phyloP scores from a whole-genome alignment of 2,113 vertebrate species.

The Brachypteracias leptosomus region DNA sequence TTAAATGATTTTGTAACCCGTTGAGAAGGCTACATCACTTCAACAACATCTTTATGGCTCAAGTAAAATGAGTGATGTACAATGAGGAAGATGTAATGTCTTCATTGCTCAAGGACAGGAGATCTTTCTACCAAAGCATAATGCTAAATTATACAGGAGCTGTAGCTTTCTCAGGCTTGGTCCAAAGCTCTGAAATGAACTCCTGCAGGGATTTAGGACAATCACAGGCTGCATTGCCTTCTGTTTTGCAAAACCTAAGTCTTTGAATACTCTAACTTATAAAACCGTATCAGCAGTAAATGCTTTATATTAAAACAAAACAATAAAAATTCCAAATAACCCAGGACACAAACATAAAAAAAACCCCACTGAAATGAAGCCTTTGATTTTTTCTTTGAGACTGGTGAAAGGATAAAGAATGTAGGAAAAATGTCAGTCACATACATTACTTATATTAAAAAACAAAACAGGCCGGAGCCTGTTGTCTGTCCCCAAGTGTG shows the following conservation, averaged over 20 bases:
- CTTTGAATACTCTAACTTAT: not conserved
- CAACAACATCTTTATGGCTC: not conserved
- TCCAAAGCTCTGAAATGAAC: not conserved
- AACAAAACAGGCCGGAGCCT: not conserved
- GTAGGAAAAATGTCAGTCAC: not conserved
- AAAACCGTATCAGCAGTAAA: not conserved
- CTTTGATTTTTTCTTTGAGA: not conserved
- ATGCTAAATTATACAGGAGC: not conserved
- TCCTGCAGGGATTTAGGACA: not conserved
- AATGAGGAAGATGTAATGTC: not conserved
- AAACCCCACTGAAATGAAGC: not conserved
- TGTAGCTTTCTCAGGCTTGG: not conserved
- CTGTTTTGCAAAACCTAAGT: not conserved
- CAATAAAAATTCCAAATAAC: not conserved
- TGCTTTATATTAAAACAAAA: not conserved
- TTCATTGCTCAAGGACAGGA: not conserved
- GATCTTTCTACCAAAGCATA: not conserved
- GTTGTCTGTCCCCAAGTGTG: not conserved
- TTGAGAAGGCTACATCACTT: not conserved
- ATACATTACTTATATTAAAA: not conserved
- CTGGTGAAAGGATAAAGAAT: not conserved
- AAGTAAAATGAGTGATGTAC: not conserved
- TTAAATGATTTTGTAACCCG: not conserved
- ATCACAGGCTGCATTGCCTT: not conserved
- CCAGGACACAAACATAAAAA: not conserved